A percentile compares a stretch with the other conserved stretches of the same genome.
Evolutionary conservation across 2,797 vertebrate species (phyloP).

Genomic region (Hybognathus amarus): DNA sequence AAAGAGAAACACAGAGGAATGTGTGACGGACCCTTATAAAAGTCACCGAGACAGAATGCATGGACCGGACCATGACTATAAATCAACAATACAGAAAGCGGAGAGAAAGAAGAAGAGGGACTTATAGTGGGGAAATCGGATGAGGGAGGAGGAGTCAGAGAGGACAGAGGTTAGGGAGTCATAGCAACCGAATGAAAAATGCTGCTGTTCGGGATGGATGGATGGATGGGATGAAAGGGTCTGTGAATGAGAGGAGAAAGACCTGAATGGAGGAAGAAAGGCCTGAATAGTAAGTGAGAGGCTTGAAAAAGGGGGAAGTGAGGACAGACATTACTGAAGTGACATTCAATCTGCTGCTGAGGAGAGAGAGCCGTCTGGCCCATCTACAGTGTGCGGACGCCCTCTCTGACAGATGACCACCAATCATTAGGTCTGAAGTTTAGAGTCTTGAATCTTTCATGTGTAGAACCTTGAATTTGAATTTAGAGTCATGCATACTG

Average conservation of each 20-base stretch:
- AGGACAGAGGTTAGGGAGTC: conserved; percentile 38
- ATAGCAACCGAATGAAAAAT: conserved; percentile 44
- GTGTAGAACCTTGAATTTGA: background rate
- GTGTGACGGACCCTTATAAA: conserved; percentile 27
- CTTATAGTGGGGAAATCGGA: conserved; percentile 10
- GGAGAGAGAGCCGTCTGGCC: background rate
- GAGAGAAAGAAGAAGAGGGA: background rate
- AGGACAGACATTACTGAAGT: conserved; percentile 10
- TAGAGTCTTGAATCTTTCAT: background rate
- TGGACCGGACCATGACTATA: conserved; percentile 29
- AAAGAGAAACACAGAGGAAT: conserved; percentile 37
- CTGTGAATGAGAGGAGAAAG: conserved; percentile 30
- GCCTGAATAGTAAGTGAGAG: conserved; percentile 43
- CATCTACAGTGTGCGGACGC: background rate
- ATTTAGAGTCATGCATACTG: background rate
- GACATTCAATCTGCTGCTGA: conserved; percentile 4
- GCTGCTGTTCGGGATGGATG: conserved; percentile 20
- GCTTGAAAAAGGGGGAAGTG: conserved; percentile 29
- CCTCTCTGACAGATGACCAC: background rate
- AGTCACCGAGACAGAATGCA: conserved; percentile 16
- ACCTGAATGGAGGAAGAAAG: conserved; percentile 26
- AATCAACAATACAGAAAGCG: conserved; percentile 32
- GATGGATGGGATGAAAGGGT: conserved; percentile 29
- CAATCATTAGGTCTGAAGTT: background rate
- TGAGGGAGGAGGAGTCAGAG: conserved; percentile 13